Evolutionary conservation across 2,797 vertebrate species (phyloP), one percentile per base, ranked within the genome.

Genomic region (Scyliorhinus canicula): DNA sequence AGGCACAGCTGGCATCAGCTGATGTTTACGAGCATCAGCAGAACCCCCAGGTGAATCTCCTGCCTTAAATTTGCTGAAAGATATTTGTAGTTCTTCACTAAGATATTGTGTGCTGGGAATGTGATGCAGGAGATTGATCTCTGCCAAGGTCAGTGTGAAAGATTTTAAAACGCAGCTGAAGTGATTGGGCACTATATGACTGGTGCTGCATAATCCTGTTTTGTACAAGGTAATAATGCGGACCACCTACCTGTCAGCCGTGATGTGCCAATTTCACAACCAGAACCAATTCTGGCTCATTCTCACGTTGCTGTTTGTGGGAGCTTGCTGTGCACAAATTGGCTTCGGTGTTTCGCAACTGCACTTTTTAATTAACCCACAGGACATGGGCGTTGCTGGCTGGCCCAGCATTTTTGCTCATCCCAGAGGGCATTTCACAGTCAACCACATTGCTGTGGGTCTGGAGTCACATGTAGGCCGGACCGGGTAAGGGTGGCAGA

Each of bases 11-110:
- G 50, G 52, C 85, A 60, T 88, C 85, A 35, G 86, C 86, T 60
- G 86, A 90, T 90, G 90, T 93, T 93, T 93, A 47, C 26, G n/a
- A 67, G 47, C 55, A n/a, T 24, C 47, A 26, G 90, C 90, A 93
- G 60, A 93, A 67, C 7, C 90, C 90, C 63, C 21, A 93, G 63
- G 63, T 93, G 57, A 28, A 93, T 44, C 67, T 93, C 5, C 63
- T 47, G 44, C 60, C 90, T 67, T 55, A 60, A 44, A 31, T 67
- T 65, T 47, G 60, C 60, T 93, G 60, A 93, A 44, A 65, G 90
- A 47, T 31, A 67, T 65, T 93, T 93, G 90, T 93, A 47, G 90
- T 67, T 93, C n/a, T 67, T 93, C 67, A 93, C 31, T 44, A 67
- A 67, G 60, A n/a, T 35, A 44, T 47, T 47, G 24, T 50, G 63